phyloP scores from a whole-genome alignment of 2,888 invertebrate genomes.

The Caenorhabditis virilis region DNA sequence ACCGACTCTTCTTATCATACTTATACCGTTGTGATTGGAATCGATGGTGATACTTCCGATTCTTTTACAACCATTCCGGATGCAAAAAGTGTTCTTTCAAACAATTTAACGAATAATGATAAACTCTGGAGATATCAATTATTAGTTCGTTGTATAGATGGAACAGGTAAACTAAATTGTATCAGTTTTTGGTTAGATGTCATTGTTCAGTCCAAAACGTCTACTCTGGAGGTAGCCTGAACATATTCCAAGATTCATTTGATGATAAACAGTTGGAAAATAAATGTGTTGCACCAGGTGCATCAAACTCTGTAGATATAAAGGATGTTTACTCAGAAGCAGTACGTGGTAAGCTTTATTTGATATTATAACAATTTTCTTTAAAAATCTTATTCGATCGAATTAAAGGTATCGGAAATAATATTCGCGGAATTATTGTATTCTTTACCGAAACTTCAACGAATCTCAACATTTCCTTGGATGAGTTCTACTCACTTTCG shows the following conservation, averaged over 20 bases:
- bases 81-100: background rate
- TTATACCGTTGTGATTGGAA: conserved; percentile 14
- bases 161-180: too few species aligned
- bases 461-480: conserved; percentile 11
- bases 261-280: background rate
- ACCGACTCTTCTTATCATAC: conserved; percentile 19
- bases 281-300: conserved; percentile 1
- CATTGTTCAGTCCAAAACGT: conserved; percentile 14
- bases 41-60: background rate
- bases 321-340: conserved; percentile 10
- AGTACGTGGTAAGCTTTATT: conserved; percentile 4
- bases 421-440: conserved; percentile 16
- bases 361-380: background rate
- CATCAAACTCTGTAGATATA: conserved; percentile 9
- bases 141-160: conserved; percentile 15
- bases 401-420: conserved; percentile 18
- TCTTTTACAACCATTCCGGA: background rate
- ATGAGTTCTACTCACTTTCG: conserved; percentile 11
- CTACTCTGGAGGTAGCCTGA: conserved; percentile 21
- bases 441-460: conserved; percentile 11
- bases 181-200: too few species aligned
- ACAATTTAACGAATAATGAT: background rate
- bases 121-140: conserved; percentile 32
- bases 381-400: too few species aligned
- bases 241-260: background rate